Percentiles rank a stretch among this genome's conserved stretches.
Conservation (phyloP, 2,888 invertebrate species). For the Apamea epomidion region DNA sequence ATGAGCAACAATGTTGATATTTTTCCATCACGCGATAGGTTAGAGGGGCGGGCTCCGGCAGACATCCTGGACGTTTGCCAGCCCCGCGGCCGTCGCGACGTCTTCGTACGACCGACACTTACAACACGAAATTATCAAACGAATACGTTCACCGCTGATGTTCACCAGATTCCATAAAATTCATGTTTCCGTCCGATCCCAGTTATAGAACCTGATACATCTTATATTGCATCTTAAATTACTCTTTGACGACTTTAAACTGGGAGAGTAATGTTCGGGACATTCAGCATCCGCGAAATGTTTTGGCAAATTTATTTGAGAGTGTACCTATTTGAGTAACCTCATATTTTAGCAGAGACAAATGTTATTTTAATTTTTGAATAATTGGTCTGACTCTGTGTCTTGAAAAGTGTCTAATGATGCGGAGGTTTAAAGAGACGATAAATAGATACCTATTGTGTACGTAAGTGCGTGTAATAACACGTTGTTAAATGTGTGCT, state of each 20-base stretch:
- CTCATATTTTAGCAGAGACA: constrained; percentile 2
- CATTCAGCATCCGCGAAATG: not conserved
- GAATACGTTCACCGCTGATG: constrained; percentile 56
- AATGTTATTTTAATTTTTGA: not conserved
- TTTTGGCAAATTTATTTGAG: constrained; percentile 4
- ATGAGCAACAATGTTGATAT: constrained; percentile 61
- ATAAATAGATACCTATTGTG: not conserved
- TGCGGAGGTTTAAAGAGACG: not conserved
- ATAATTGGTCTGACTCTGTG: not conserved
- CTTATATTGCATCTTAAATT: constrained; percentile 36
- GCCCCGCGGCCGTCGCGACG: constrained; percentile 51
- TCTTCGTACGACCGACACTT: constrained; percentile 60
- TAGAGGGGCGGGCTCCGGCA: constrained; percentile 49
- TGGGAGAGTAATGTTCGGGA: constrained; percentile 1
- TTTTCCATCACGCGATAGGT: constrained; percentile 59
- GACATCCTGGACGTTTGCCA: constrained; percentile 64
- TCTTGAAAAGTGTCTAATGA: constrained; percentile 6
- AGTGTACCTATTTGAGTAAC: constrained; percentile 11
- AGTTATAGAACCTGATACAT: constrained; percentile 37
- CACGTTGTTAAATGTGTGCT: constrained; percentile 45
- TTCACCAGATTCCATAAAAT: constrained; percentile 63
- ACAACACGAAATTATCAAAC: constrained; percentile 68
- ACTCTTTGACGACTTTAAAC: constrained; percentile 17
- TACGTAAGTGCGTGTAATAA: constrained; percentile 29
- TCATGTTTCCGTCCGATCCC: constrained; percentile 58